Percentiles rank a stretch among this genome's conserved stretches.
These are phyloP conservation scores for Zaprionus ornatus DNA, from an alignment of 1,140 invertebrate genomes.

Conservation along the genomic window DNA sequence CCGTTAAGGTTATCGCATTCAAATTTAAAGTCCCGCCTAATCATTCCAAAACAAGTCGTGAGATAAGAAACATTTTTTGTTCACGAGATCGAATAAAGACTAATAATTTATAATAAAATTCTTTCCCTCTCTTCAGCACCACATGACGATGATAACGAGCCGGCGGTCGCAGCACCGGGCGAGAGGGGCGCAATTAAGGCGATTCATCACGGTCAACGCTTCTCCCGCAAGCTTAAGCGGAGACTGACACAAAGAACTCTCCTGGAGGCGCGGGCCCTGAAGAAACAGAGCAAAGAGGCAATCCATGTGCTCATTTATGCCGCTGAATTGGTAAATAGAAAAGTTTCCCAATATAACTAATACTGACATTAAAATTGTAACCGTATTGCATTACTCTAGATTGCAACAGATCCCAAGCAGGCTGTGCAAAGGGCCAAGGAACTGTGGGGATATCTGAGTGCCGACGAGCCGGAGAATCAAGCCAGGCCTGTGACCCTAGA, in stretches of 20 bases:
- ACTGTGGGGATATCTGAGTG: constrained; percentile 88
- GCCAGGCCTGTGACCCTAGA: constrained; percentile 90
- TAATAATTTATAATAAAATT: constrained; percentile 31
- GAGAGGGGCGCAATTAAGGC: constrained; percentile 86
- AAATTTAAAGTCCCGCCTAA: constrained; percentile 21
- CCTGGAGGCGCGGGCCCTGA: constrained; percentile 89
- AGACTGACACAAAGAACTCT: constrained; percentile 90
- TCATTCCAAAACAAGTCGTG: constrained; percentile 25
- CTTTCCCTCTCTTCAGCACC: constrained; percentile 48
- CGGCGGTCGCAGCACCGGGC: constrained; percentile 23
- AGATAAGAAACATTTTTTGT: constrained; percentile 25
- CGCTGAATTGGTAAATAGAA: constrained; percentile 88
- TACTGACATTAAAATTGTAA: background rate
- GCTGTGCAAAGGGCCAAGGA: constrained; percentile 90
- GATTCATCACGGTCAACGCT: constrained; percentile 89
- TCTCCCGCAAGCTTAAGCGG: constrained; percentile 88
- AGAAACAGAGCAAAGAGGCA: constrained; percentile 91
- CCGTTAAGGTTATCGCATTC: constrained; percentile 47
- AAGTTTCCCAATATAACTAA: background rate
- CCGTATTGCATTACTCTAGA: constrained; percentile 82
- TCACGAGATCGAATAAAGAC: background rate
- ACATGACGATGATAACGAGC: constrained; percentile 69
- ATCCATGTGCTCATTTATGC: constrained; percentile 90
- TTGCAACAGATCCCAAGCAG: constrained; percentile 90
- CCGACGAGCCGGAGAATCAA: constrained; percentile 92